phyloP scores from a whole-genome alignment of 1,140 invertebrate genomes.

The Pinna nobilis region DNA sequence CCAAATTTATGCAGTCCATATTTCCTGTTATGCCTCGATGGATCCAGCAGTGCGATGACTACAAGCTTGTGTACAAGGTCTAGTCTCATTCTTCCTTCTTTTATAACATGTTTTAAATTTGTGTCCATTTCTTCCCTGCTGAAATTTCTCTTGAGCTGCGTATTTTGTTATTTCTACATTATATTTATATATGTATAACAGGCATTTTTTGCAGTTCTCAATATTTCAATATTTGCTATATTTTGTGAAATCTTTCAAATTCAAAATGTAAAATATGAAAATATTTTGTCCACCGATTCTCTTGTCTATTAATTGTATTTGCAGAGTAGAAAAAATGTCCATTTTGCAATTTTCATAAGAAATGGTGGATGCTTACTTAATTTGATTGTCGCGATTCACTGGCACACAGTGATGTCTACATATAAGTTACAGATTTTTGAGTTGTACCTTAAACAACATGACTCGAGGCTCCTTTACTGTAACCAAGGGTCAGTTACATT shows the following conservation, averaged over 20 bases:
- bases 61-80: constrained; percentile 57
- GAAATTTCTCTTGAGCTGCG: too few species aligned
- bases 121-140: too few species aligned
- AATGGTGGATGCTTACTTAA: too few species aligned
- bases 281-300: not conserved
- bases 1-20: constrained; percentile 40
- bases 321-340: not conserved
- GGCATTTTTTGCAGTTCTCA: not conserved
- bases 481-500: too few species aligned
- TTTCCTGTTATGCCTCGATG: constrained; percentile 44
- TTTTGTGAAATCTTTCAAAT: not conserved
- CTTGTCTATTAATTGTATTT: not conserved
- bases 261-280: not conserved
- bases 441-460: too few species aligned
- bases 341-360: not conserved
- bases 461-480: too few species aligned
- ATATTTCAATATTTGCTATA: not conserved
- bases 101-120: too few species aligned
- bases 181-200: not conserved
- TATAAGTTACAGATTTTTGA: too few species aligned
- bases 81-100: too few species aligned
- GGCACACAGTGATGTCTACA: too few species aligned
- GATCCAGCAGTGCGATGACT: constrained; percentile 58
- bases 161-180: too few species aligned
- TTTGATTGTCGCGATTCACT: too few species aligned